Evolutionary conservation across 2,888 invertebrate genomes (phyloP).

Genomic region (Serrognathus titanus): DNA sequence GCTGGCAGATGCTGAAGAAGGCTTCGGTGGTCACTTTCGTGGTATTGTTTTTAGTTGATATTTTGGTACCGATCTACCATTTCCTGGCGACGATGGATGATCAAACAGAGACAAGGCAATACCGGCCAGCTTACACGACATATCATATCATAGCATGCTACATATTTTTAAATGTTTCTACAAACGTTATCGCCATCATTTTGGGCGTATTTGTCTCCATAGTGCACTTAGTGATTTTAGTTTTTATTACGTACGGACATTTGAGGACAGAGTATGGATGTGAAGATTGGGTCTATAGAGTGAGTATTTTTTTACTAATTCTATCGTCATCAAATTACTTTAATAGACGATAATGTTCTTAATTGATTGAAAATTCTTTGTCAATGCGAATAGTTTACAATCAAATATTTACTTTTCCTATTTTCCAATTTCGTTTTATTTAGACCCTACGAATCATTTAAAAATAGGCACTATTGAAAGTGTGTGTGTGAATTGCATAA

Average conservation of each 20-base stretch:
- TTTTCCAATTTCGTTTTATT: no score
- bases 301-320: not conserved
- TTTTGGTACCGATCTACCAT: conserved; percentile 65
- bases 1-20: not conserved
- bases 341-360: no score
- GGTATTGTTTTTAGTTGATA: conserved; percentile 55
- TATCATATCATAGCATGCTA: conserved; percentile 76
- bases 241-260: conserved; percentile 53
- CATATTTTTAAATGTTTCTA: conserved; percentile 77
- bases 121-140: conserved; percentile 69
- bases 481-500: no score
- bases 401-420: no score
- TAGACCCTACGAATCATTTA: no score
- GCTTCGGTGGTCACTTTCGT: conserved; percentile 39
- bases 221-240: conserved; percentile 60
- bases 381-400: no score
- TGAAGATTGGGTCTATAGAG: not conserved
- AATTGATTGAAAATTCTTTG: no score
- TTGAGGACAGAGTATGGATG: no score
- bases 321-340: no score
- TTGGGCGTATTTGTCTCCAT: conserved; percentile 67
- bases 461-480: no score
- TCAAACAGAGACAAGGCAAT: conserved; percentile 10
- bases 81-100: conserved; percentile 46
- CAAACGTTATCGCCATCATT: conserved; percentile 66